phyloP scores from a whole-genome alignment of 1,140 invertebrate species.

The Drosophila repleta region DNA sequence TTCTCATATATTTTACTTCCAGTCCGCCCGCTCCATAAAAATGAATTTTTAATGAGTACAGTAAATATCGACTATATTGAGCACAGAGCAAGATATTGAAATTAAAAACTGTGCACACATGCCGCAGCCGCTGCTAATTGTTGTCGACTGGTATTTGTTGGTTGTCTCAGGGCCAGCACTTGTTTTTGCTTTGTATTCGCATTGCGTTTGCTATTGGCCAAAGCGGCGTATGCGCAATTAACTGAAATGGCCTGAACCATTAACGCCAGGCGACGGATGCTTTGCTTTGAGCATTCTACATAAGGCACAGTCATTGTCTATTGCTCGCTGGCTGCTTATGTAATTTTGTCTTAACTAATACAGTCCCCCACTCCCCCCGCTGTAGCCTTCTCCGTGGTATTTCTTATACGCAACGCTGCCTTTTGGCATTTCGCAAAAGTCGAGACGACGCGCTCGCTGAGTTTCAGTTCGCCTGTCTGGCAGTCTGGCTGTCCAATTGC shows the following conservation, averaged over 20 bases:
- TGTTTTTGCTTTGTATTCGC: slow-evolving; percentile 58
- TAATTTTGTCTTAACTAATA: slow-evolving; percentile 22
- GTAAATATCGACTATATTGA: slow-evolving; percentile 12
- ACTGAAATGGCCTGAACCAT: slow-evolving; percentile 29
- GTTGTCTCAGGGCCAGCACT: slow-evolving; percentile 57
- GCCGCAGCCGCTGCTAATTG: slow-evolving; percentile 35
- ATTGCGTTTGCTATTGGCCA: slow-evolving; percentile 13
- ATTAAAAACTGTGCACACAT: slow-evolving; percentile 60
- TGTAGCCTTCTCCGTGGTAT: not conserved
- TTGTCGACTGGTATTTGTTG: slow-evolving; percentile 17
- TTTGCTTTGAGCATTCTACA: slow-evolving; percentile 21
- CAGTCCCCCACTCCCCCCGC: no score
- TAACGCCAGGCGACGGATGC: slow-evolving; percentile 36
- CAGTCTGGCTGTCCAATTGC: not conserved
- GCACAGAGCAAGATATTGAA: slow-evolving; percentile 11
- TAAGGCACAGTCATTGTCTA: slow-evolving; percentile 44
- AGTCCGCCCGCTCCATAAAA: not conserved
- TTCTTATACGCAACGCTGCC: slow-evolving; percentile 33
- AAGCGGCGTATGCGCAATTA: slow-evolving; percentile 64
- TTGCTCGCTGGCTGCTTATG: slow-evolving; percentile 33
- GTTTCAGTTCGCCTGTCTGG: slow-evolving; percentile 8
- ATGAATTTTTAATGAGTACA: not conserved
- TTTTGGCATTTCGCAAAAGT: slow-evolving; percentile 39
- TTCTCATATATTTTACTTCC: no score
- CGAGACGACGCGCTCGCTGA: slow-evolving; percentile 31